Conservation (phyloP, 2,113 vertebrate genomes). For the Todiramphus saurophagus region DNA sequence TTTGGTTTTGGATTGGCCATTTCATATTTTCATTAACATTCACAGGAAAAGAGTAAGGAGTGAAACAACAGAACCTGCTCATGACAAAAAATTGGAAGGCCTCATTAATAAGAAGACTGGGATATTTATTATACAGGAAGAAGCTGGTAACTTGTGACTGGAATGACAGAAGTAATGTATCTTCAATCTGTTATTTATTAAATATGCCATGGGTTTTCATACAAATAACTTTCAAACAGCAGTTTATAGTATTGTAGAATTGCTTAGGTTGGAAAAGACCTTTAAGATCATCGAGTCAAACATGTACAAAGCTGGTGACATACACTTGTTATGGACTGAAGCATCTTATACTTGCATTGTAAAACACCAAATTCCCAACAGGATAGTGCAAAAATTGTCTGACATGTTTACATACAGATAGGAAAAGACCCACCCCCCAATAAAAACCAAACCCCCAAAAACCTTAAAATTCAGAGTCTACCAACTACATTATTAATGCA, state of each 20-base stretch:
- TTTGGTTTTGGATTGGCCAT: background rate
- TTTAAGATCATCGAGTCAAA: background rate
- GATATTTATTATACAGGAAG: background rate
- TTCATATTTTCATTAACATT: background rate
- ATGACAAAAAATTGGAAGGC: background rate
- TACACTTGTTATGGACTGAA: background rate
- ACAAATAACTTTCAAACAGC: background rate
- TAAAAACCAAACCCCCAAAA: background rate
- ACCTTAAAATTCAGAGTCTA: background rate
- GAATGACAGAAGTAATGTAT: background rate
- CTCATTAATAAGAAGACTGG: background rate
- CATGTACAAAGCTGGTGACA: background rate
- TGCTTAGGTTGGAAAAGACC: background rate
- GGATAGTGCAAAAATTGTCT: background rate
- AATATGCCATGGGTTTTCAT: background rate
- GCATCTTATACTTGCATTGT: background rate
- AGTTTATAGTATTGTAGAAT: background rate
- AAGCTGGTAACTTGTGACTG: background rate
- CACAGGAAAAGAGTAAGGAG: background rate
- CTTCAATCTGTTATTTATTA: background rate
- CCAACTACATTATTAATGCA: background rate
- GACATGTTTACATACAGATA: background rate
- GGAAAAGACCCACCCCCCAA: background rate
- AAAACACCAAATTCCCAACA: background rate
- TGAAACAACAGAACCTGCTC: background rate